Base-by-base conservation (phyloP, 2,888 invertebrate genomes). In the Aproaerema taeniolella region DNA sequence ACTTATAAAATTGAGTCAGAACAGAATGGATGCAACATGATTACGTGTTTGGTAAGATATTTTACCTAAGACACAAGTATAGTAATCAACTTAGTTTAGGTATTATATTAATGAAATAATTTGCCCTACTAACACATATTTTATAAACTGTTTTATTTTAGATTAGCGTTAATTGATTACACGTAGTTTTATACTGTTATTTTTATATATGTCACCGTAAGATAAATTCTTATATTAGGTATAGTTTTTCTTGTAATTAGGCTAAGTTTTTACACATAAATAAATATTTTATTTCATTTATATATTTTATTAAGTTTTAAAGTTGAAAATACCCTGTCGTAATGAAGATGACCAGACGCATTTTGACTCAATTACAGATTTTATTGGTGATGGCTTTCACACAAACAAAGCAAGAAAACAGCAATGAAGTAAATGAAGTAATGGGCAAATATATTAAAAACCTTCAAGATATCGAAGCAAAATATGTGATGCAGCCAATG, bases 401-500 rank as follows among this genome's bases (percentile, higher is more conserved):
- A 20, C 51, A 49, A 32, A 36, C 53, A 16, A 47, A 47, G 41
- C 43, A 46, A 20, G 52, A 55, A 29, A 31, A 46, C 17, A 50
- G 53, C 12, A 63, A 68, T 29, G 67, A 67, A 24, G 53, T 82
- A 38, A 65, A 72, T 10, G 70, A 80, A 25, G 53, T 76, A 14
- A 50, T 71, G 30, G 61, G 69, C 1, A 68, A 67, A 40, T 81
- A 71, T 39, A 53, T 83, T 8, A 58, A 57, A 25, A 66, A 65
- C 20, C 54, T 82, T 39, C 64, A 70, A n/a, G 71, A 80, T 25
- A 55, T 75, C 13, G 51, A 71, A 31, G 61, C 70, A 1, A 69
- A 67, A 40, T 82, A 70, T 39, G 54, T 83, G 7, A 57, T 79
- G 35, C n/a, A n/a, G n/a, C n/a, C n/a, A n/a, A n/a, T n/a, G n/a